These are phyloP conservation scores for Takifugu rubripes DNA, from an alignment of 2,797 vertebrate genomes.

Conservation along the genomic window DNA sequence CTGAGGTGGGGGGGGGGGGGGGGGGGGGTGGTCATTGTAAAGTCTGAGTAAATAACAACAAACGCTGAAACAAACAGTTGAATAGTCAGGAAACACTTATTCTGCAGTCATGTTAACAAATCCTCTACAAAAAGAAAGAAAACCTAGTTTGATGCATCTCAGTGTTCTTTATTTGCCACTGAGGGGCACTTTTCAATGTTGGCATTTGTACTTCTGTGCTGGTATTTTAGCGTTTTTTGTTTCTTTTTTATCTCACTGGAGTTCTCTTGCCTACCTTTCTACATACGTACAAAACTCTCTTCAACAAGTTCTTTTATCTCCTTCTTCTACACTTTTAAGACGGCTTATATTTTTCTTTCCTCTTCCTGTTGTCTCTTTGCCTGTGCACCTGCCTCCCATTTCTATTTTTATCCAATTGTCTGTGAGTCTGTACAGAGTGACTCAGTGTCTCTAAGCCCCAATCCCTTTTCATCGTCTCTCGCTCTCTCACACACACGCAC, in stretches of 20 bases:
- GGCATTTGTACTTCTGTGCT: constrained; percentile 1
- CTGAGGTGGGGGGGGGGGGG: too few species aligned
- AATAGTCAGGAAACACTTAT: constrained; percentile 3
- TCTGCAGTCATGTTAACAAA: neutral
- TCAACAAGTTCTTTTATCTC: constrained; percentile 12
- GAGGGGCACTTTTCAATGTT: neutral
- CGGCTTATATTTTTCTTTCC: constrained; percentile 23
- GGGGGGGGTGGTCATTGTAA: too few species aligned
- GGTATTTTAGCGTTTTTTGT: neutral
- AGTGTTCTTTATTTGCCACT: neutral
- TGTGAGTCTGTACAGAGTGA: constrained; percentile 58
- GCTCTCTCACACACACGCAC: constrained; percentile 6
- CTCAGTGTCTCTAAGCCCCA: constrained; percentile 64
- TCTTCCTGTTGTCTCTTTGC: constrained; percentile 7
- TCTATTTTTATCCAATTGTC: constrained; percentile 72
- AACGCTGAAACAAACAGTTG: too few species aligned
- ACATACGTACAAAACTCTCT: constrained; percentile 24
- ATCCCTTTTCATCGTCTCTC: constrained; percentile 57
- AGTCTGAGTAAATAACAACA: too few species aligned
- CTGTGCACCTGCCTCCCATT: constrained; percentile 46
- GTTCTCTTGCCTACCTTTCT: constrained; percentile 7
- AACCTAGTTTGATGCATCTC: neutral
- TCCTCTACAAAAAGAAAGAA: neutral
- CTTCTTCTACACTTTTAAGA: constrained; percentile 15
- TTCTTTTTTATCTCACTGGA: neutral